phyloP scores from a whole-genome alignment of 2,113 vertebrate species.

The Myrmecophaga tridactyla region DNA sequence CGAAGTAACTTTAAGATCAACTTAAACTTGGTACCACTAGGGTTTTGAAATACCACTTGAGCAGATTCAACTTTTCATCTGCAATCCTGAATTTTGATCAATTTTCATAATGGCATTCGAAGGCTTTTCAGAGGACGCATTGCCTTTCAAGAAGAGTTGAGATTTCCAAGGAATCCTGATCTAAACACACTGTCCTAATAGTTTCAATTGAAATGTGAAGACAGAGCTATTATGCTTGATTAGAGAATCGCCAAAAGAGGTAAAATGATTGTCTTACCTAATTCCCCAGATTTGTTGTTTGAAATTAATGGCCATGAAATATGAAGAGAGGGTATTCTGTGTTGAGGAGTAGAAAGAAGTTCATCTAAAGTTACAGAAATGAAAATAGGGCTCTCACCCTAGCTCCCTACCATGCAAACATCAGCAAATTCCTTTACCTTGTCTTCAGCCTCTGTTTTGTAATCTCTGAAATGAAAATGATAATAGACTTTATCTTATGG shows the following conservation, averaged over 20 bases:
- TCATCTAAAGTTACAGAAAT: not conserved
- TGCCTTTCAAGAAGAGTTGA: not conserved
- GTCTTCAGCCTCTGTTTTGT: not conserved
- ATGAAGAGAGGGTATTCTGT: accelerated
- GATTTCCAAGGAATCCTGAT: not conserved
- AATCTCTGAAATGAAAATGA: not conserved
- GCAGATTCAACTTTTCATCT: not conserved
- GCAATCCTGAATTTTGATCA: not conserved
- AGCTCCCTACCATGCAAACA: not conserved
- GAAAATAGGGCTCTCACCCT: not conserved
- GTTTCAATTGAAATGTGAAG: not conserved
- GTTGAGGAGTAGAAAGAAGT: not conserved
- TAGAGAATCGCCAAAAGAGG: not conserved
- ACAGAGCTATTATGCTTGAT: not conserved
- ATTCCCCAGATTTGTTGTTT: not conserved
- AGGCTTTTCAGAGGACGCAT: not conserved
- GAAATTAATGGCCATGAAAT: not conserved
- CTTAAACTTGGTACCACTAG: not conserved
- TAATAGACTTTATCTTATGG: not conserved
- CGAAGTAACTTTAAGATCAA: not conserved
- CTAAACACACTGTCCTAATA: too few relatives aligned
- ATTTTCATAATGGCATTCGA: not conserved
- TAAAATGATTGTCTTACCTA: not conserved
- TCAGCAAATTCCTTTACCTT: not conserved
- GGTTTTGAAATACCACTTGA: not conserved